Percentiles rank a stretch among this genome's conserved stretches.
Conservation (phyloP, 2,113 vertebrate genomes). For the Tyto alba region DNA sequence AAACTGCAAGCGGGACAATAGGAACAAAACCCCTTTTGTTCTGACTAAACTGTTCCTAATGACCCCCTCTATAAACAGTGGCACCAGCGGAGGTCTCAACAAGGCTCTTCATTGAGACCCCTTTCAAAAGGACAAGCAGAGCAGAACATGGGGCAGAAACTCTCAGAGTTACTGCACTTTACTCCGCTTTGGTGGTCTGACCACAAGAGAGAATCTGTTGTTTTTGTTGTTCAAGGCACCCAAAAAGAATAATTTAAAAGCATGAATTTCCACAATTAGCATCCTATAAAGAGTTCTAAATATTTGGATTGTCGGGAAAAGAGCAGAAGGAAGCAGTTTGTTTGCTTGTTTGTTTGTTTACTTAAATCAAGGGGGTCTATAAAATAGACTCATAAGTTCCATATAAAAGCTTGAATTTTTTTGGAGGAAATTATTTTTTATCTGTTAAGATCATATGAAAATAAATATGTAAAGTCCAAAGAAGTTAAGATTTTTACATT, state of each 20-base stretch:
- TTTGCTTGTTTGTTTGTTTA: constrained; percentile 18
- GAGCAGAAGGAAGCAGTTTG: constrained; percentile 29
- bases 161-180: constrained; percentile 43
- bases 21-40: constrained; percentile 95
- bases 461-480: neutral
- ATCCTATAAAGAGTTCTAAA: constrained; percentile 26
- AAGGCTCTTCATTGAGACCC: constrained; percentile 80
- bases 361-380: constrained; percentile 19
- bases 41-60: constrained; percentile 85
- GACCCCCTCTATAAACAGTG: constrained; percentile 85
- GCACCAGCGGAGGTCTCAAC: constrained; percentile 77
- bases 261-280: constrained; percentile 48
- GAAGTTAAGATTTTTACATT: neutral
- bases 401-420: neutral
- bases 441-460: neutral
- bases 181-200: constrained; percentile 72
- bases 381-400: neutral
- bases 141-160: constrained; percentile 74
- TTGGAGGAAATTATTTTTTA: neutral
- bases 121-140: constrained; percentile 83
- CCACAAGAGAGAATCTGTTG: constrained; percentile 45
- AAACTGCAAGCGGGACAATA: constrained; percentile 81
- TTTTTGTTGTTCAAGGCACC: constrained; percentile 59
- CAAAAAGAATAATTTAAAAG: constrained; percentile 28
- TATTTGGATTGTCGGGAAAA: neutral